phyloP scores from a whole-genome alignment of 53 echinoderm and acorn worm species.

The Echinarachnius parma region DNA sequence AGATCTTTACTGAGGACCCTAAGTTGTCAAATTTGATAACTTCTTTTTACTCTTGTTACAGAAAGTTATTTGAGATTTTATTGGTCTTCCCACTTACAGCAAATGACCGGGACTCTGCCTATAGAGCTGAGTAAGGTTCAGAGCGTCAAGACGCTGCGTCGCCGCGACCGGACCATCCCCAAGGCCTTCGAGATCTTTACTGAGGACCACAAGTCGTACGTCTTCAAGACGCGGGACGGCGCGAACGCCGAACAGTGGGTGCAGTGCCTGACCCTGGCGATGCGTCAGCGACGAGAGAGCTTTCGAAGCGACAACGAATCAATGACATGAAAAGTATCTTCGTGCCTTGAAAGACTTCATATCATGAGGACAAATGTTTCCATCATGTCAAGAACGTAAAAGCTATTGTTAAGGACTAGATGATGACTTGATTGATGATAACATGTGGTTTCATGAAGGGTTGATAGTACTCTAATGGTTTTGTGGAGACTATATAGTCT shows the following conservation, averaged over 20 bases:
- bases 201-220: constrained; percentile 89
- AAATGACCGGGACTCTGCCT: constrained; percentile 53
- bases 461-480: no score
- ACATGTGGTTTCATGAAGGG: no score
- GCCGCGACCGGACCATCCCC: constrained; percentile 89
- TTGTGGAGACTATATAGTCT: no score
- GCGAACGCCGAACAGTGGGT: constrained; percentile 98
- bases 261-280: constrained; percentile 91
- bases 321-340: no score
- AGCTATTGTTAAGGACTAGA: no score
- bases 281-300: constrained; percentile 59
- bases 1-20: constrained; percentile 93
- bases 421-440: no score
- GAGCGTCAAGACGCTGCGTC: constrained; percentile 88
- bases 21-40: no score
- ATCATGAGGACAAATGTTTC: no score
- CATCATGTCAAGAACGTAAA: no score
- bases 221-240: constrained; percentile 93
- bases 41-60: no score
- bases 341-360: no score
- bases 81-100: not conserved
- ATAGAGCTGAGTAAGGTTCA: constrained; percentile 91
- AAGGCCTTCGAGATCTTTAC: constrained; percentile 98
- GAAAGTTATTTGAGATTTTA: no score
- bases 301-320: constrained; percentile 32